Percentiles rank a stretch among this genome's conserved stretches.
phyloP scores from a whole-genome alignment of 2,113 vertebrate genomes.

The Pterocles gutturalis region DNA sequence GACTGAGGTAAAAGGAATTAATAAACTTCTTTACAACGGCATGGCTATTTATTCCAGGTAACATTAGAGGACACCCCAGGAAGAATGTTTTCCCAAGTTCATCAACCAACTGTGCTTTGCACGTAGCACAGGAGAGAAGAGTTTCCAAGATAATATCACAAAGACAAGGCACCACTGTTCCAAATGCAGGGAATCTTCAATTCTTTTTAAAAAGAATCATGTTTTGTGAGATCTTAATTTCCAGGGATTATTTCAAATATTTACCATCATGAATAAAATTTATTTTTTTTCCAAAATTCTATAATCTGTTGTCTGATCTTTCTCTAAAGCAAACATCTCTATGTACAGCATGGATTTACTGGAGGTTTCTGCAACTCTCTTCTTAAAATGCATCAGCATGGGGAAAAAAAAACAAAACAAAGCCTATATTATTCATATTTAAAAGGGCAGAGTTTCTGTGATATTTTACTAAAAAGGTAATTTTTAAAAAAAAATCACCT shows the following conservation, averaged over 20 bases:
- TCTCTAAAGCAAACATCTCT: not conserved
- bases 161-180: not conserved
- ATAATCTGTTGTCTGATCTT: not conserved
- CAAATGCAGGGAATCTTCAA: not conserved
- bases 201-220: no score
- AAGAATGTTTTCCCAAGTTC: not conserved
- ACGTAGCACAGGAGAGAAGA: not conserved
- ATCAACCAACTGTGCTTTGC: not conserved
- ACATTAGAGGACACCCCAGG: not conserved
- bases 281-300: not conserved
- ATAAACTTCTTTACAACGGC: not conserved
- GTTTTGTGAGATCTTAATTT: not conserved
- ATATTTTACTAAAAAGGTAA: not conserved
- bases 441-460: not conserved
- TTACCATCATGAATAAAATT: not conserved
- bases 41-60: not conserved
- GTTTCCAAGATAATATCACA: not conserved
- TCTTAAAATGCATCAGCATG: not conserved
- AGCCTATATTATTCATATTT: not conserved
- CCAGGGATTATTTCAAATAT: not conserved
- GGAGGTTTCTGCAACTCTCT: not conserved
- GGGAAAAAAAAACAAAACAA: rapidly evolving
- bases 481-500: not conserved
- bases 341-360: not conserved
- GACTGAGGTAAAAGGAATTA: not conserved